A percentile compares a stretch with the other conserved stretches of the same genome.
phyloP scores from a whole-genome alignment of 2,888 invertebrate species.

The Gastracanthus pulcherrimus region DNA sequence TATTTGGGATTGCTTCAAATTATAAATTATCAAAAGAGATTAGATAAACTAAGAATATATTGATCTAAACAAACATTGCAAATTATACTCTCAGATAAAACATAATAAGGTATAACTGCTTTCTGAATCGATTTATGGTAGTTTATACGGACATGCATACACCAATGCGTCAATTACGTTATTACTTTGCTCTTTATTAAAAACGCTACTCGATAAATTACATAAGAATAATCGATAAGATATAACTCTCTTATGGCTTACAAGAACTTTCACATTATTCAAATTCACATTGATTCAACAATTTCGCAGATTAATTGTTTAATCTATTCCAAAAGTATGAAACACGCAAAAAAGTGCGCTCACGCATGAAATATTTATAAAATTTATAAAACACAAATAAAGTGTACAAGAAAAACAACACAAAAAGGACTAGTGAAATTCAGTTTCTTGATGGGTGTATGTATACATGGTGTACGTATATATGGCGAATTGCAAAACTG shows the following conservation, averaged over 20 bases:
- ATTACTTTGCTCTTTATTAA: neutral
- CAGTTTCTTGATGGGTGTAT: no score
- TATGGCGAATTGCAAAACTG: no score
- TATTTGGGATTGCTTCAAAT: no score
- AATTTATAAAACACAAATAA: neutral
- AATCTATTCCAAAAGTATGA: neutral
- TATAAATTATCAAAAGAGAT: no score
- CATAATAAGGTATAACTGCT: no score
- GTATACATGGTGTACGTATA: no score
- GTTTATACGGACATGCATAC: neutral
- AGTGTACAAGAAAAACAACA: neutral
- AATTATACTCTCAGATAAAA: no score
- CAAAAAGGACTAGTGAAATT: neutral
- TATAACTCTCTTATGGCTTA: neutral
- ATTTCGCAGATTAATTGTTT: neutral
- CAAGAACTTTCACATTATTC: neutral
- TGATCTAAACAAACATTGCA: no score
- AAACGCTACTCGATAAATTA: neutral
- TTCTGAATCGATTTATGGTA: neutral
- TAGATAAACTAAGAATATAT: no score
- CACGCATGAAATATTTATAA: neutral
- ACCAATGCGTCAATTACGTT: neutral
- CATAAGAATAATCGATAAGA: neutral
- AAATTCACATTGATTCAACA: neutral
- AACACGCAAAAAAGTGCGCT: neutral